Evolutionary conservation across 1,140 invertebrate genomes (phyloP).

Genomic region (Hylyphantes graminicola): DNA sequence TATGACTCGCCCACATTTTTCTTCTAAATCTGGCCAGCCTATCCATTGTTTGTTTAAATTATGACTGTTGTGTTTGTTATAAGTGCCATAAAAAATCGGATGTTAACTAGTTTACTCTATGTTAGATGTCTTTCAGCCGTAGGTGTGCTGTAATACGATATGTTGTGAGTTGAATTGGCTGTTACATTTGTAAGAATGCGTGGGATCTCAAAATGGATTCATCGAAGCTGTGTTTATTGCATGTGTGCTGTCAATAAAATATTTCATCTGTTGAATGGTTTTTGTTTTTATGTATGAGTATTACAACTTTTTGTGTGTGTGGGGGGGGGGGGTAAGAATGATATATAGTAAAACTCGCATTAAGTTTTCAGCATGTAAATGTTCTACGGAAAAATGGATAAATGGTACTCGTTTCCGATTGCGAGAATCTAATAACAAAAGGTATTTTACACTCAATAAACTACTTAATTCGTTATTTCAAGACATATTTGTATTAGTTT

Average conservation of each 20-base stretch:
- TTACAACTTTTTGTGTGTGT: neutral
- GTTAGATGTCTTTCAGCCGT: constrained; percentile 57
- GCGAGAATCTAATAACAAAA: too few relatives aligned
- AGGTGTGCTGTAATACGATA: constrained; percentile 51
- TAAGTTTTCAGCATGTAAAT: too few relatives aligned
- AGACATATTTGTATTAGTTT: too few relatives aligned
- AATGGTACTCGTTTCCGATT: too few relatives aligned
- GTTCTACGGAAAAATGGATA: too few relatives aligned
- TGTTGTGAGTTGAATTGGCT: constrained; percentile 53
- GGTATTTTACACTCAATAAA: too few relatives aligned
- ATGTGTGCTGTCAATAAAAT: constrained; percentile 55
- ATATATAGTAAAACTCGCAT: too few relatives aligned
- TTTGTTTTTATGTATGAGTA: neutral
- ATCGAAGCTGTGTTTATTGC: constrained; percentile 48
- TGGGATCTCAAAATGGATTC: constrained; percentile 43
- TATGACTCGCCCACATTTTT: too few relatives aligned
- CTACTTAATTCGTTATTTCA: too few relatives aligned
- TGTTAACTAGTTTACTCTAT: constrained; percentile 57
- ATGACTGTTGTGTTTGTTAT: constrained; percentile 40
- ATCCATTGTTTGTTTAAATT: constrained; percentile 33
- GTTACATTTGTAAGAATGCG: constrained; percentile 53
- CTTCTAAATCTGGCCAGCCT: neutral
- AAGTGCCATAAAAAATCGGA: constrained; percentile 52
- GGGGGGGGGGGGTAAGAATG: too few relatives aligned
- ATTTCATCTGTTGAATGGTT: constrained; percentile 53